phyloP scores from a whole-genome alignment of 2,888 invertebrate genomes.

The Chrysodeixis includens region DNA sequence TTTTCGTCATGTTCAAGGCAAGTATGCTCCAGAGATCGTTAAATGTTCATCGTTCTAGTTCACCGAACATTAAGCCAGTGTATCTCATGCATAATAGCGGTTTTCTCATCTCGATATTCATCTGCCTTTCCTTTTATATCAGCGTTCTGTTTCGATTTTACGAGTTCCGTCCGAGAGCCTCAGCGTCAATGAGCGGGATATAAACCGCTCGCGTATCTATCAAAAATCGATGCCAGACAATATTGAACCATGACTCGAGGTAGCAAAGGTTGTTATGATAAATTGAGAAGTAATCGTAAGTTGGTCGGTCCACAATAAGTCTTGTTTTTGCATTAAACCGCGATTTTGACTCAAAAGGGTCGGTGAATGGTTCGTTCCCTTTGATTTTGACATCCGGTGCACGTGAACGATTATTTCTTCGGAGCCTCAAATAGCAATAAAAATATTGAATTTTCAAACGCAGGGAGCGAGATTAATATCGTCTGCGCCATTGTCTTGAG shows the following conservation, averaged over 20 bases:
- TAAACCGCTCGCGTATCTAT: conserved; percentile 65
- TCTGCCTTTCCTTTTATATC: conserved; percentile 82
- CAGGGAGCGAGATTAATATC: conserved; percentile 57
- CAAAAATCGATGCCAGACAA: conserved; percentile 57
- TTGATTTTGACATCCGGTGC: conserved; percentile 83
- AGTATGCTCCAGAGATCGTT: conserved; percentile 29
- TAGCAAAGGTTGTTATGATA: conserved; percentile 47
- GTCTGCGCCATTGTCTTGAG: conserved; percentile 52
- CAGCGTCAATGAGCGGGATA: conserved; percentile 78
- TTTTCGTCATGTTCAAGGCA: conserved; percentile 9
- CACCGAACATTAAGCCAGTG: conserved; percentile 56
- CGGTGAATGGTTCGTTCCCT: conserved; percentile 77
- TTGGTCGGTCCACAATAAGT: conserved; percentile 70
- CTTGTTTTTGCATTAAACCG: conserved; percentile 82
- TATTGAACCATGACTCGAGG: conserved; percentile 61
- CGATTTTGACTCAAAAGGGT: conserved; percentile 76
- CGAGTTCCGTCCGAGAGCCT: conserved; percentile 76
- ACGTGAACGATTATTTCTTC: conserved; percentile 78
- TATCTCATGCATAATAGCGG: conserved; percentile 76
- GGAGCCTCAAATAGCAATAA: conserved; percentile 69
- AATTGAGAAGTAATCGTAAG: conserved; percentile 41
- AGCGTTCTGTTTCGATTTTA: conserved; percentile 84
- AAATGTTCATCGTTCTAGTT: conserved; percentile 47
- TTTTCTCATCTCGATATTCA: conserved; percentile 85
- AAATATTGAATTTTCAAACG: conserved; percentile 69